These are phyloP conservation scores for Danaus plexippus DNA, from an alignment of 1,140 invertebrate species.

Conservation along the genomic window DNA sequence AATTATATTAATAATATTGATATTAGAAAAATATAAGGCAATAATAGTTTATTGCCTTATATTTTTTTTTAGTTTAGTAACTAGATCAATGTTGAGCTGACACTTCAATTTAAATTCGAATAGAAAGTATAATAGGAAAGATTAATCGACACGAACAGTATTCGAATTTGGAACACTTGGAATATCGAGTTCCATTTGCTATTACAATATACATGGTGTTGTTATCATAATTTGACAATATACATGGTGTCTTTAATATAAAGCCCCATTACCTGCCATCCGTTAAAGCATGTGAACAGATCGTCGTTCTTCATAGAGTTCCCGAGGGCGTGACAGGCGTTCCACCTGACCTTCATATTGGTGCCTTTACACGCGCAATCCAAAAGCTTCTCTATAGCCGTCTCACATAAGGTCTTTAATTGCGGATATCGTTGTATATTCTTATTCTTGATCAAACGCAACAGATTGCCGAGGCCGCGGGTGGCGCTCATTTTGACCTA, in stretches of 20 bases:
- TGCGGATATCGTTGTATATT: slow-evolving; percentile 61
- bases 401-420: slow-evolving; percentile 68
- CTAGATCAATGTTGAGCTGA: too few relatives aligned
- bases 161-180: too few relatives aligned
- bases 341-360: slow-evolving; percentile 92
- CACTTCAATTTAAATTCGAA: too few relatives aligned
- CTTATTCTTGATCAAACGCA: slow-evolving; percentile 75
- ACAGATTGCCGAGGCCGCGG: slow-evolving; percentile 84
- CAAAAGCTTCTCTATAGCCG: slow-evolving; percentile 76
- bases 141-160: too few relatives aligned
- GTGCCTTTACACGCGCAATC: slow-evolving; percentile 77
- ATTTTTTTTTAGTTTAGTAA: too few relatives aligned
- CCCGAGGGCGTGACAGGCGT: slow-evolving; percentile 89
- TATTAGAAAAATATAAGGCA: too few relatives aligned
- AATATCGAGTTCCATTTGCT: too few relatives aligned
- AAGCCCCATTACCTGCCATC: slow-evolving; percentile 69
- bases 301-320: slow-evolving; percentile 80
- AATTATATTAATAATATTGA: too few relatives aligned
- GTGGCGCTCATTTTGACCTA: slow-evolving; percentile 83
- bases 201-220: too few relatives aligned
- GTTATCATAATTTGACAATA: too few relatives aligned
- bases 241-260: not conserved
- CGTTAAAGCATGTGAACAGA: slow-evolving; percentile 69
- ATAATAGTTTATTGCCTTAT: too few relatives aligned
- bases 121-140: too few relatives aligned